phyloP scores from a whole-genome alignment of 2,888 invertebrate species.

The Hedya salicella region DNA sequence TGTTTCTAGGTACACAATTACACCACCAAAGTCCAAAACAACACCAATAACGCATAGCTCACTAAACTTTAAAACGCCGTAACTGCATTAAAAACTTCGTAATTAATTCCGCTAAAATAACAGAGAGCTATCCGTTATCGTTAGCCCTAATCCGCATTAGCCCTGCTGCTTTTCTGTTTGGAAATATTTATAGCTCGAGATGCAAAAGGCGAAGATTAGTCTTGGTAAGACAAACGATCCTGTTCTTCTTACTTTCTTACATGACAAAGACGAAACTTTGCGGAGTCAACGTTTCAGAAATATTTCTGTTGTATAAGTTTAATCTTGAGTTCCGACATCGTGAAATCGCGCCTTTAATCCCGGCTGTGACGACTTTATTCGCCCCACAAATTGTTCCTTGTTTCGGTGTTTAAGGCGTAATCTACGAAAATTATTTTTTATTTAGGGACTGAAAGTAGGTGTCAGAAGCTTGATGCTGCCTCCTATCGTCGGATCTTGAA shows the following conservation, averaged over 20 bases:
- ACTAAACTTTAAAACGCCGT: slow-evolving; percentile 17
- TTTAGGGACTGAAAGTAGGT: slow-evolving; percentile 4
- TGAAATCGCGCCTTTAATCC: slow-evolving; percentile 53
- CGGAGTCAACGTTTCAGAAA: slow-evolving; percentile 69
- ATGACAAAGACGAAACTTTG: slow-evolving; percentile 78
- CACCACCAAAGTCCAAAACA: no score
- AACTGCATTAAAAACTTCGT: slow-evolving; percentile 38
- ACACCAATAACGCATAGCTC: slow-evolving; percentile 1
- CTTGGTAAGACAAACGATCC: slow-evolving; percentile 73
- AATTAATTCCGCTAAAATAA: slow-evolving; percentile 42
- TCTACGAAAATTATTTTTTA: slow-evolving; percentile 31
- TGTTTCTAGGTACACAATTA: no score
- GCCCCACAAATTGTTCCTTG: slow-evolving; percentile 47
- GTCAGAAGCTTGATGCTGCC: no score
- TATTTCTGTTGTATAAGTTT: slow-evolving; percentile 67
- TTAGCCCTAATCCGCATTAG: slow-evolving; percentile 42
- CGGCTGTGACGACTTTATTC: slow-evolving; percentile 52
- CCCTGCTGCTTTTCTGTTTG: slow-evolving; percentile 50
- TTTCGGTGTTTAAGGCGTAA: slow-evolving; percentile 40
- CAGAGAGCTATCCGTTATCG: slow-evolving; percentile 39
- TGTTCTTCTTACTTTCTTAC: slow-evolving; percentile 73
- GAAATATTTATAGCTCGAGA: slow-evolving; percentile 69
- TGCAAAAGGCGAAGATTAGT: slow-evolving; percentile 68
- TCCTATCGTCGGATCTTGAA: no score
- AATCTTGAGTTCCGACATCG: slow-evolving; percentile 54